These are phyloP conservation scores for Hipposideros larvatus DNA, from an alignment of 2,797 vertebrate genomes.

Conservation along the genomic window DNA sequence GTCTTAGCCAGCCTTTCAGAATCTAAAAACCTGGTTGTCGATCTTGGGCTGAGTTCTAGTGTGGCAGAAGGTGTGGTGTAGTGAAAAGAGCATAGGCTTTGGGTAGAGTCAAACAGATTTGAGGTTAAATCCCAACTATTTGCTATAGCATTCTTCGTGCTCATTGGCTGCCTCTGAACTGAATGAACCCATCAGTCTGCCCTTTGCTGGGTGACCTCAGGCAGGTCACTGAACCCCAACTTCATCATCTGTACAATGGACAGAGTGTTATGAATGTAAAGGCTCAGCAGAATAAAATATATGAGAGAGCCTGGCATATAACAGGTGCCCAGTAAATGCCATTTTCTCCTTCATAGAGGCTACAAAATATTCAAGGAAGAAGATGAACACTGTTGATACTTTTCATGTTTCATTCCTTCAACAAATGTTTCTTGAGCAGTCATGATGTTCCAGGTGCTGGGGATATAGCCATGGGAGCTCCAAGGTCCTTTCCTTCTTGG, in stretches of 20 bases:
- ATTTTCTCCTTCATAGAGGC: background rate
- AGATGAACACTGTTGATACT: background rate
- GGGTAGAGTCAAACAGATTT: background rate
- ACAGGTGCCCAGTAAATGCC: background rate
- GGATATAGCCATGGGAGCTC: background rate
- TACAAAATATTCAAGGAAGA: constrained; percentile 14
- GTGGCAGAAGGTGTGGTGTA: background rate
- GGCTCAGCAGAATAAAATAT: background rate
- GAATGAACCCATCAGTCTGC: background rate
- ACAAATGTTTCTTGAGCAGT: background rate
- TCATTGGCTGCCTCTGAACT: background rate
- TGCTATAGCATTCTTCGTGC: background rate
- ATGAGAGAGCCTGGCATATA: background rate
- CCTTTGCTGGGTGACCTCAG: background rate
- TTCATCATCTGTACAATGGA: background rate
- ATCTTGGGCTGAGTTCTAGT: background rate
- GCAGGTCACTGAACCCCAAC: background rate
- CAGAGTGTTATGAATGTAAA: background rate
- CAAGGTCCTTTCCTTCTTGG: background rate
- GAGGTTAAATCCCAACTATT: background rate
- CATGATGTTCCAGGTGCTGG: background rate
- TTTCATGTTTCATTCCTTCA: constrained; percentile 2
- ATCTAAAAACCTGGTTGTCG: background rate
- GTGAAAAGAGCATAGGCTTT: background rate
- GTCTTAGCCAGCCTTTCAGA: constrained; percentile 30